These are phyloP conservation scores for Drosophila azteca DNA, from an alignment of 1,140 invertebrate species.

Conservation along the genomic window DNA sequence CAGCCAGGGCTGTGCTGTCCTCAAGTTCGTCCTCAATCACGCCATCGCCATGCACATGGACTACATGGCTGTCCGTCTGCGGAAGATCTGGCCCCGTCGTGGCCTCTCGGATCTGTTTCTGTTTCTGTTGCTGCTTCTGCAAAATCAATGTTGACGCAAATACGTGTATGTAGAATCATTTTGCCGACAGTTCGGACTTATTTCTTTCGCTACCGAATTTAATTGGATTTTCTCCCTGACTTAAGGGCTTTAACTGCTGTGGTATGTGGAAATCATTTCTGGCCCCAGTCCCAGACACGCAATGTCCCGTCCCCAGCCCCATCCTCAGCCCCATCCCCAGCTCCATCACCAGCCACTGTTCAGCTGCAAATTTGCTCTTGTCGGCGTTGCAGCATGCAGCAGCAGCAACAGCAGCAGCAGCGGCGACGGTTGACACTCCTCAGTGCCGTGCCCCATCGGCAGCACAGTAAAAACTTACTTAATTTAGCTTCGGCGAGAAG, in stretches of 20 bases:
- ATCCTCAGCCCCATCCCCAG: not conserved
- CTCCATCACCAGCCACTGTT: not conserved
- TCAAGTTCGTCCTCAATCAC: slow-evolving; percentile 77
- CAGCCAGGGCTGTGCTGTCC: slow-evolving; percentile 28
- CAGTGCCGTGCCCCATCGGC: not conserved
- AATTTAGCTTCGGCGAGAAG: slow-evolving; percentile 74
- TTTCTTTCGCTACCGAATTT: slow-evolving; percentile 82
- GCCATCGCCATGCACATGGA: slow-evolving; percentile 76
- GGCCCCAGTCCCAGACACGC: slow-evolving; percentile 64
- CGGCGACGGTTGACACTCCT: slow-evolving; percentile 1
- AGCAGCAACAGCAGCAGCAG: not conserved
- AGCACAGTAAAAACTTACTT: slow-evolving; percentile 75
- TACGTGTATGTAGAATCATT: slow-evolving; percentile 82
- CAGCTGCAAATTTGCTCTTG: slow-evolving; percentile 10
- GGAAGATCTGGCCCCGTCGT: slow-evolving; percentile 14
- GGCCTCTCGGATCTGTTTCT: not conserved
- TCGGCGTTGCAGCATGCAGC: slow-evolving; percentile 4
- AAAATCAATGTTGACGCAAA: slow-evolving; percentile 82
- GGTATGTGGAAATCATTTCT: slow-evolving; percentile 82
- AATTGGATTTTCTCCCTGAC: slow-evolving; percentile 82
- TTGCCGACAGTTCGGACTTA: slow-evolving; percentile 81
- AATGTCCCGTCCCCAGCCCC: slow-evolving; percentile 37
- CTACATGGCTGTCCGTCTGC: slow-evolving; percentile 60
- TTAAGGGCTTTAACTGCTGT: slow-evolving; percentile 81
- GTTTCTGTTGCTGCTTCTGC: slow-evolving; percentile 47